These are phyloP conservation scores for Martes martes DNA, from an alignment of 2,113 vertebrate genomes.

Conservation along the genomic window DNA sequence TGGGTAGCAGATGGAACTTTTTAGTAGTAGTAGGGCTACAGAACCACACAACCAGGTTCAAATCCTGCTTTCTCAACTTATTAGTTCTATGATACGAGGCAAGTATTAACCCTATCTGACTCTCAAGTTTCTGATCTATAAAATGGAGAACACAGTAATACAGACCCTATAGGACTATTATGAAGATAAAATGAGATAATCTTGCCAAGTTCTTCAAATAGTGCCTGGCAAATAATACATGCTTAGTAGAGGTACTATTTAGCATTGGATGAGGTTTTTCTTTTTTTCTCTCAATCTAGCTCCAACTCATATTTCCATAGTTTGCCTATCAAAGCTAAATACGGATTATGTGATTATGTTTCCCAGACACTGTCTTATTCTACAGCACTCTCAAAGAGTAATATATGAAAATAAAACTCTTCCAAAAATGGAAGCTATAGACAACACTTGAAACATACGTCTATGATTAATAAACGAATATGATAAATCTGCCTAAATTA, in stretches of 20 bases:
- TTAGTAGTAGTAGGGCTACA: not conserved
- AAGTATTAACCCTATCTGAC: not conserved
- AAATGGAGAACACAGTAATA: not conserved
- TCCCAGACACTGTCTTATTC: not conserved
- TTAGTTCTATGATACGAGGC: not conserved
- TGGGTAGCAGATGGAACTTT: not conserved
- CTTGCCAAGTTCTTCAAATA: not conserved
- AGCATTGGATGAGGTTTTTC: not conserved
- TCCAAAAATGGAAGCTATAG: not conserved
- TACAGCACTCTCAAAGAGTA: not conserved
- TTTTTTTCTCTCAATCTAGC: not conserved
- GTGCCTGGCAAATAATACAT: not conserved
- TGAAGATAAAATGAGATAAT: not conserved
- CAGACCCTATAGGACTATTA: not conserved
- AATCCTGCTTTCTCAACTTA: not conserved
- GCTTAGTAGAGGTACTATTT: not conserved
- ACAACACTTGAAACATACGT: not conserved
- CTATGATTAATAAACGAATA: not conserved
- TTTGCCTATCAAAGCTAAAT: not conserved
- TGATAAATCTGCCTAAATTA: not conserved
- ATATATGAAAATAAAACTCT: not conserved
- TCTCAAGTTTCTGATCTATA: not conserved
- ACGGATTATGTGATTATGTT: not conserved
- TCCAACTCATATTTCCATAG: not conserved
- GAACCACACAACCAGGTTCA: not conserved